Conservation (phyloP, 2,113 vertebrate genomes). For the Mola mola region DNA sequence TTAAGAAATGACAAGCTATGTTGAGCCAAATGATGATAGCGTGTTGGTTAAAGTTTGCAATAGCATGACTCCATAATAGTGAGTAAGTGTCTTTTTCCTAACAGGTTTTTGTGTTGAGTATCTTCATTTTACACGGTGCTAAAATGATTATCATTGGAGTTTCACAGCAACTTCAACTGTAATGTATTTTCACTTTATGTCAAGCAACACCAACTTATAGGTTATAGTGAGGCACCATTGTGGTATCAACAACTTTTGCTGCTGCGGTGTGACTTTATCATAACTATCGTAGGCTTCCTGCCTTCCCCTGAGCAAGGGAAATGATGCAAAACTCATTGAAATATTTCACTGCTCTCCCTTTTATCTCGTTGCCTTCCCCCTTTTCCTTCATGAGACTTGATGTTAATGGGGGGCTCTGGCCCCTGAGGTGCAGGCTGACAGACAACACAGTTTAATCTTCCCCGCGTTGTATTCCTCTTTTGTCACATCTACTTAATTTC, state of each 20-base stretch:
- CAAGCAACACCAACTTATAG: neutral
- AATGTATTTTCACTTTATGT: slow-evolving; percentile 21
- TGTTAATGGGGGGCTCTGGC: slow-evolving; percentile 10
- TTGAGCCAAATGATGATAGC: no score
- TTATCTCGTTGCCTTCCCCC: slow-evolving; percentile 25
- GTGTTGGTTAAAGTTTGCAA: no score
- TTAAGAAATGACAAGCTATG: no score
- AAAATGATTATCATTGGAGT: no score
- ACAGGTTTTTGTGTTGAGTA: no score
- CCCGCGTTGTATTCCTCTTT: slow-evolving; percentile 26
- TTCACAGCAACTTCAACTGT: no score
- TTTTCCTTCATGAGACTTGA: slow-evolving; percentile 12
- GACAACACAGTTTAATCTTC: slow-evolving; percentile 53
- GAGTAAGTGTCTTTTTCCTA: no score
- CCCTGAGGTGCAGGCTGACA: slow-evolving; percentile 31
- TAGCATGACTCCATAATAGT: no score
- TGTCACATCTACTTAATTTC: slow-evolving; percentile 42
- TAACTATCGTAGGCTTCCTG: neutral
- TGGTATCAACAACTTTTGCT: no score
- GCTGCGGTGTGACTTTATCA: no score
- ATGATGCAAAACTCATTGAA: slow-evolving; percentile 50
- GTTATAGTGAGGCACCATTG: neutral
- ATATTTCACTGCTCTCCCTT: slow-evolving; percentile 33
- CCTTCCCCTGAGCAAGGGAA: slow-evolving; percentile 22
- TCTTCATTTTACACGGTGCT: no score